phyloP scores from a whole-genome alignment of 2,113 vertebrate species.

The Odontesthes bonariensis region DNA sequence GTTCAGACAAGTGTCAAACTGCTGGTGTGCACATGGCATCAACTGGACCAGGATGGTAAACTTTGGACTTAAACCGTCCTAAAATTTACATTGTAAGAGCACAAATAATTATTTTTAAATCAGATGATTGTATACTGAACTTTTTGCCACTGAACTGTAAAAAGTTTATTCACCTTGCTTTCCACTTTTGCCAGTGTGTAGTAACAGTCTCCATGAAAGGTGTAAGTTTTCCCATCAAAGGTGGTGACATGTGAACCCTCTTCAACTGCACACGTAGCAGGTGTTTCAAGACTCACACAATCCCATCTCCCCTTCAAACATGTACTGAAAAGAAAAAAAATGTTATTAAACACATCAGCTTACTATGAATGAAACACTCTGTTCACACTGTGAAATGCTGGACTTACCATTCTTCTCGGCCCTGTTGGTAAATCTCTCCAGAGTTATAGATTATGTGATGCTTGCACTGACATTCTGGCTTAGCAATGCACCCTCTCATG shows the following conservation, averaged over 20 bases:
- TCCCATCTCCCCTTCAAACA: slow-evolving; percentile 89
- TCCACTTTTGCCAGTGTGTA: slow-evolving; percentile 90
- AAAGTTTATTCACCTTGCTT: slow-evolving; percentile 44
- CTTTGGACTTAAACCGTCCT: slow-evolving; percentile 81
- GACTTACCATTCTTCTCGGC: slow-evolving; percentile 88
- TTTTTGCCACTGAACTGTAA: background rate
- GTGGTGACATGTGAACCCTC: slow-evolving; percentile 94
- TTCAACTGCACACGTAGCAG: slow-evolving; percentile 88
- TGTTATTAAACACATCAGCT: background rate
- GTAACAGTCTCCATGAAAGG: slow-evolving; percentile 93
- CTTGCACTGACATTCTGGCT: slow-evolving; percentile 88
- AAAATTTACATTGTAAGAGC: background rate
- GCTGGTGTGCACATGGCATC: slow-evolving; percentile 84
- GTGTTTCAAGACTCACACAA: slow-evolving; percentile 84
- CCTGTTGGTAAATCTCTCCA: slow-evolving; percentile 79
- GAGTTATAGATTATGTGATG: slow-evolving; percentile 80
- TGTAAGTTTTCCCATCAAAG: slow-evolving; percentile 92
- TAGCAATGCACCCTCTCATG: slow-evolving; percentile 85
- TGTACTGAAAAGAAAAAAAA: slow-evolving; percentile 74
- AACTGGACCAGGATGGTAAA: slow-evolving; percentile 87
- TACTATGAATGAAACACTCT: background rate
- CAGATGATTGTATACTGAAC: background rate
- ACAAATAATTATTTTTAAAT: background rate
- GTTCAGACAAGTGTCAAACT: slow-evolving; percentile 92
- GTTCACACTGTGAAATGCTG: background rate